Evolutionary conservation across 2,113 vertebrate species (phyloP).

Genomic region (Larimichthys crocea): DNA sequence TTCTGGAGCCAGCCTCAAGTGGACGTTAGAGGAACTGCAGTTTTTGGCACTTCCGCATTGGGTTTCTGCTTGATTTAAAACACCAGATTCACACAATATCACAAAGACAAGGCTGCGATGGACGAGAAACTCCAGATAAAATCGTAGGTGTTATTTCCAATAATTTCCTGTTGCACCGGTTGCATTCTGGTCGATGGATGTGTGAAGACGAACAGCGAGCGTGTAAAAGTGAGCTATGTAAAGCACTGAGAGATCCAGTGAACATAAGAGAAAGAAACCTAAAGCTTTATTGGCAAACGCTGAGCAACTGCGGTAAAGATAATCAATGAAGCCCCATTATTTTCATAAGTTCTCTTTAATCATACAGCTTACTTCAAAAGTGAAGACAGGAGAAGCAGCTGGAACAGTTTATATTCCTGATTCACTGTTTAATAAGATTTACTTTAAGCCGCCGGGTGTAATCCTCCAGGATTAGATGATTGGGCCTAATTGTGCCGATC

Average conservation of each 20-base stretch:
- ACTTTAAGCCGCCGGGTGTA: not conserved
- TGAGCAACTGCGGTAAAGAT: not conserved
- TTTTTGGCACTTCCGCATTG: no score
- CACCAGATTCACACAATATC: no score
- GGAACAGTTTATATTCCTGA: not conserved
- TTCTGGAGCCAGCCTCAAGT: no score
- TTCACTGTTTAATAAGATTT: conserved; percentile 10
- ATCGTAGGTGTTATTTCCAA: not conserved
- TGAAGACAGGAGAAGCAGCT: not conserved
- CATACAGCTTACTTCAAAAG: not conserved
- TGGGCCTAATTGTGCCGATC: not conserved
- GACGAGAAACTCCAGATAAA: no score
- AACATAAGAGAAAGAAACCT: not conserved
- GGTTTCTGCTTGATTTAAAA: no score
- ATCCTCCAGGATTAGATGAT: conserved; percentile 11
- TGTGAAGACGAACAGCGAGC: not conserved
- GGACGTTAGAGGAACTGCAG: no score
- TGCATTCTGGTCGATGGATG: no score
- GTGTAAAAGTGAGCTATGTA: not conserved
- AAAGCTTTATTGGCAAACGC: not conserved
- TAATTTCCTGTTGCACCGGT: no score
- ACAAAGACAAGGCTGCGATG: no score
- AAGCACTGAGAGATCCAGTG: not conserved
- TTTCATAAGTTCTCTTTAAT: conserved; percentile 8
- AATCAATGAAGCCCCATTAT: conserved; percentile 21